Conservation (phyloP, 1,140 invertebrate genomes). For the Tetragnatha versicolor region DNA sequence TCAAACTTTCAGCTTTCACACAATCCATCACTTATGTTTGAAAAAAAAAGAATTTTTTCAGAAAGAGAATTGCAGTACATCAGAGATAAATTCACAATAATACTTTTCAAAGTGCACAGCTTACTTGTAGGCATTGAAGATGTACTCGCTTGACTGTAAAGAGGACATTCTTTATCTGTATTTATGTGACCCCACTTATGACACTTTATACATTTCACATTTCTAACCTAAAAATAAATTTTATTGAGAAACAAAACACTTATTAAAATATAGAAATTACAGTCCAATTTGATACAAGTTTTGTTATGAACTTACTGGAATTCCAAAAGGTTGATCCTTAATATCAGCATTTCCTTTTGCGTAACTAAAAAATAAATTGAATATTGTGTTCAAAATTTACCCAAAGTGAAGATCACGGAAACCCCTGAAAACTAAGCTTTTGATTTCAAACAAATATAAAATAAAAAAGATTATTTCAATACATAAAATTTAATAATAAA, state of each 20-base stretch:
- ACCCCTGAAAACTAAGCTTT: no score
- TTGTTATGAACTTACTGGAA: conserved; percentile 69
- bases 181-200: conserved; percentile 99
- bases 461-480: no score
- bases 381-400: no score
- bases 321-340: conserved; percentile 98
- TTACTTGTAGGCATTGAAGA: conserved; percentile 53
- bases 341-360: conserved; percentile 96
- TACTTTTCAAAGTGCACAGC: no score
- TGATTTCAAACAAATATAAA: no score
- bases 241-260: neutral
- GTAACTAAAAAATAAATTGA: conserved; percentile 71
- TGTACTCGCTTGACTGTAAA: conserved; percentile 73
- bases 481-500: no score
- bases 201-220: conserved; percentile 98
- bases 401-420: no score
- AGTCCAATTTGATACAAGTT: neutral
- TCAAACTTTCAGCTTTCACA: no score
- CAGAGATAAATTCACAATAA: no score
- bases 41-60: no score
- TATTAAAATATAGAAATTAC: neutral
- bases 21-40: no score
- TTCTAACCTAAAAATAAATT: conserved; percentile 73
- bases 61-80: no score
- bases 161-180: conserved; percentile 95